Evolutionary conservation across 2,888 invertebrate species (phyloP).

Genomic region (Ennomos quercinarius): DNA sequence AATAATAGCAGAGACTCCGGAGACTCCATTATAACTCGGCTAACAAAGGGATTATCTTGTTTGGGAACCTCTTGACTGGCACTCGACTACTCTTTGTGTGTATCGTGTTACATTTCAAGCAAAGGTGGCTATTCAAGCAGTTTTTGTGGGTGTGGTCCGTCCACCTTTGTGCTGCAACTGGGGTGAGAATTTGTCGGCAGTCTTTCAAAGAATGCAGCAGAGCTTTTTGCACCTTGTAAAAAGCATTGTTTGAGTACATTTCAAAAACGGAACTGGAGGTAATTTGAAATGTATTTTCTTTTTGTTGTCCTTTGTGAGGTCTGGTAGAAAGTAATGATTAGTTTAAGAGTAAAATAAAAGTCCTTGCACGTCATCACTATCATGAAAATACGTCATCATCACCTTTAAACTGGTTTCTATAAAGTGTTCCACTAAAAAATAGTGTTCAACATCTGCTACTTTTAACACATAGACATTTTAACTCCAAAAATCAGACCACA

Average conservation of each 20-base stretch:
- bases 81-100: slow-evolving; percentile 72
- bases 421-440: background rate
- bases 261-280: slow-evolving; percentile 49
- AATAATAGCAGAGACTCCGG: slow-evolving; percentile 72
- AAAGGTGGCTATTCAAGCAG: slow-evolving; percentile 69
- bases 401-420: too few relatives aligned
- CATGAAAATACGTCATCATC: too few relatives aligned
- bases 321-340: too few relatives aligned
- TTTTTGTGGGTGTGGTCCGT: slow-evolving; percentile 79
- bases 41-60: slow-evolving; percentile 84
- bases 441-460: slow-evolving; percentile 14
- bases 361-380: too few relatives aligned
- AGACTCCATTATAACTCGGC: slow-evolving; percentile 77
- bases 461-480: slow-evolving; percentile 18
- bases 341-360: too few relatives aligned
- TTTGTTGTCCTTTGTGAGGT: slow-evolving; percentile 15
- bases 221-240: slow-evolving; percentile 59
- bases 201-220: slow-evolving; percentile 52
- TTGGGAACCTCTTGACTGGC: slow-evolving; percentile 83
- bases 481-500: slow-evolving; percentile 34
- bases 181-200: slow-evolving; percentile 70
- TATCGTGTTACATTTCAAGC: slow-evolving; percentile 74
- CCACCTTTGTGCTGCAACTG: slow-evolving; percentile 55
- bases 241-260: slow-evolving; percentile 50
- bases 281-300: slow-evolving; percentile 51